Evolutionary conservation across 2,888 invertebrate species (phyloP), one percentile per base, ranked within the genome.

Genomic region (Luperina nickerlii): DNA sequence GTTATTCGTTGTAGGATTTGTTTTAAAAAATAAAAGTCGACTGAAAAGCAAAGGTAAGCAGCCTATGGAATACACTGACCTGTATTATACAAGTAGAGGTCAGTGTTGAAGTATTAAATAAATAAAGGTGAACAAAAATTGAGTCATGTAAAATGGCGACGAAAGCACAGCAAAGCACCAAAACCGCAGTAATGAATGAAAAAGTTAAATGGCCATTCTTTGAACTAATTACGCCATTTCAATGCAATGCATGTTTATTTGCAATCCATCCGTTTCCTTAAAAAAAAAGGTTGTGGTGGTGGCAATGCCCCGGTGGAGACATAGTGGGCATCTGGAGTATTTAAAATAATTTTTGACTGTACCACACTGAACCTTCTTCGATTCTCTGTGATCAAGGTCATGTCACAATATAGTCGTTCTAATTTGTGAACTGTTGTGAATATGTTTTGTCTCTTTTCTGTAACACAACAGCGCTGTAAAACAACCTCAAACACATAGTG

Each of bases 331-430:
- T 78, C 51, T 42, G 45, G 15, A 18, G 2, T n/a, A 54, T 20
- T 62, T 20, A 11, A 65, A 57, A 51, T 51, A 15, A 8, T 51
- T 75, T 76, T 81, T 42, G 2, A 15, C 65, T 27, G 13, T 65
- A 80, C 76, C 79, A 74, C 76, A 82, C 79, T 54, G 27, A 76
- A 79, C 72, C 71, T 74, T 77, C 79, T 88, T 86, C 88, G 84
- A 88, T 88, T 90, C 87, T 88, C 89, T 88, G 85, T 88, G 87
- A 89, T 91, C 95, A 95, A 95, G 95, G 95, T 94, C 95, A 94
- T 94, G 94, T 92, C 90, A 87, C 71, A 88, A 81, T 91, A 91
- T 90, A 91, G 90, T 81, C 86, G 74, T 83, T 77, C 87, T 79
- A 89, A 90, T 74, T 82, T 81, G 86, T 90, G 84, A 79, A 86